Percentiles rank a stretch among this genome's conserved stretches.
phyloP scores from a whole-genome alignment of 2,797 vertebrate species.

The Zenarchopterus dispar region DNA sequence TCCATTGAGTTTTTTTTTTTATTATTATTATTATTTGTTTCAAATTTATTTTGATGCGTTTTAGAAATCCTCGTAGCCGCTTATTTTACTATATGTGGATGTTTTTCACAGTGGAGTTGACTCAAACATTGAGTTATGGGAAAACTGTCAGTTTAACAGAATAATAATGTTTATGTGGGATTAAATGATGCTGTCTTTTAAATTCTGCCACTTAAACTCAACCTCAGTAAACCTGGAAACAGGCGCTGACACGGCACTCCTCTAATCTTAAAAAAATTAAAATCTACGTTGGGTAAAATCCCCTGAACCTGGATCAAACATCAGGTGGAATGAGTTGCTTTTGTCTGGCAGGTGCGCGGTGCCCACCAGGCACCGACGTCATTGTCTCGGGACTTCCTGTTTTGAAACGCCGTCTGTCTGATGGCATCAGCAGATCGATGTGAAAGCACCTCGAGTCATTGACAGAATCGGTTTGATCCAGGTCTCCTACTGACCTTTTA shows the following conservation, averaged over 20 bases:
- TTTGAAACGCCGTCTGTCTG: slow-evolving; percentile 1
- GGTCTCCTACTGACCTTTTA: slow-evolving; percentile 12
- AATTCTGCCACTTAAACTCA: neutral
- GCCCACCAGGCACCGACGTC: neutral
- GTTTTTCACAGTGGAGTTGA: neutral
- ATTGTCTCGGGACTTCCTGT: neutral
- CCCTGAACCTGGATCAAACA: slow-evolving; percentile 12
- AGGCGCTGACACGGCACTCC: slow-evolving; percentile 26
- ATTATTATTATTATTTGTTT: too few relatives aligned
- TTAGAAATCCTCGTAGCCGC: too few relatives aligned
- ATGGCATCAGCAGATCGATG: slow-evolving; percentile 20
- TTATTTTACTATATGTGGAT: too few relatives aligned
- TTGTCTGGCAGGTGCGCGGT: neutral
- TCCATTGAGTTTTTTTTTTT: too few relatives aligned
- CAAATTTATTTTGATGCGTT: too few relatives aligned
- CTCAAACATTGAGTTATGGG: neutral
- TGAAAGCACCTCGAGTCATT: slow-evolving; percentile 8
- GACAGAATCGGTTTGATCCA: slow-evolving; percentile 22
- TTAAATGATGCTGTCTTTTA: neutral
- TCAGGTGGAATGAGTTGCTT: slow-evolving; percentile 1
- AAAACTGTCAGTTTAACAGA: neutral
- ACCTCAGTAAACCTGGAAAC: neutral
- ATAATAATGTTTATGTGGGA: too few relatives aligned
- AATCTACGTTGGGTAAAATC: neutral
- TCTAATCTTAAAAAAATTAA: slow-evolving; percentile 3